Conservation (phyloP, 2,888 invertebrate species). For the Oligia fasciuncula region DNA sequence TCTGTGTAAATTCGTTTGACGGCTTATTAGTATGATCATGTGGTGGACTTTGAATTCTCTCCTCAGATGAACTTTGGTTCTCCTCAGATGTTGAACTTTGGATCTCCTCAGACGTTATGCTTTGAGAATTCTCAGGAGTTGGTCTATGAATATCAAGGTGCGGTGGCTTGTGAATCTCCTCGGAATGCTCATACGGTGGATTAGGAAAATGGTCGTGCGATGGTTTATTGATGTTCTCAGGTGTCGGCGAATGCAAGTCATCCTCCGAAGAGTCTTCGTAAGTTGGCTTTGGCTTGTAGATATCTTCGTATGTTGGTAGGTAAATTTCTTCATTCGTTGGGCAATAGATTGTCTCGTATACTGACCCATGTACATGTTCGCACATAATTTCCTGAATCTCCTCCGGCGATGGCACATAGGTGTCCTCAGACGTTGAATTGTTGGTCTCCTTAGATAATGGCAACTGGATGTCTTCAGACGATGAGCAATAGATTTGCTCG, state of each 20-base stretch:
- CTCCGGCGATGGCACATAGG: not conserved
- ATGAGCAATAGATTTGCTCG: not conserved
- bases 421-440: conserved; percentile 3
- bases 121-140: not conserved
- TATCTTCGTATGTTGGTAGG: conserved; percentile 23
- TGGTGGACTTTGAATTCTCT: not conserved
- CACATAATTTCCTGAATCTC: conserved; percentile 16
- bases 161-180: not conserved
- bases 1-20: not conserved
- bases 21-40: not conserved
- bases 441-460: not conserved
- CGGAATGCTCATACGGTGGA: not conserved
- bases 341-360: conserved; percentile 3
- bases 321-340: not conserved
- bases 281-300: conserved; percentile 26
- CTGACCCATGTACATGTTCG: not conserved
- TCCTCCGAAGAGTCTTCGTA: not conserved
- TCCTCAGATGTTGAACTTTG: not conserved
- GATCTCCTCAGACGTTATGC: not conserved
- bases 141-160: not conserved
- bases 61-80: not conserved
- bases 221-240: not conserved
- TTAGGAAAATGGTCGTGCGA: not conserved
- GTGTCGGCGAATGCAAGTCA: not conserved
- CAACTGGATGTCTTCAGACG: not conserved